These are phyloP conservation scores for Hyla sarda DNA, from an alignment of 2,113 vertebrate genomes.

Conservation along the genomic window DNA sequence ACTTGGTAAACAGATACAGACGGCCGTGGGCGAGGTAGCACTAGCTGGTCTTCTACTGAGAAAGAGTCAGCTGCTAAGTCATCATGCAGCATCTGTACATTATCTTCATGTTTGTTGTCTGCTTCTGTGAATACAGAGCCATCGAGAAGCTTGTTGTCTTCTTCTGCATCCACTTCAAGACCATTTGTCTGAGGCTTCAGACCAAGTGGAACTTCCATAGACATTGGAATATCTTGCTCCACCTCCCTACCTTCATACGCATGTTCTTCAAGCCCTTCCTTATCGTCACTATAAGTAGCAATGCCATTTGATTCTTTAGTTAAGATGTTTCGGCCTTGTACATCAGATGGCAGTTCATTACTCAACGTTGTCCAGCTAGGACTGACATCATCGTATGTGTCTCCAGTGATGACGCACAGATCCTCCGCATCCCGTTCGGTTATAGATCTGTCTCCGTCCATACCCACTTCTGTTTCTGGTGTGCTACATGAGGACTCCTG, in stretches of 20 bases:
- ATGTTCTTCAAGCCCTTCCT: not conserved
- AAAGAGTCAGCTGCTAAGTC: slow-evolving; percentile 30
- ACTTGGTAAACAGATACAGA: slow-evolving; percentile 61
- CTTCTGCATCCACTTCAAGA: not conserved
- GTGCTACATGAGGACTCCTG: slow-evolving; percentile 41
- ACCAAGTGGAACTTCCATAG: not conserved
- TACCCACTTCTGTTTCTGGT: slow-evolving; percentile 18
- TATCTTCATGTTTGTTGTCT: not conserved
- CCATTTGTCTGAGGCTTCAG: slow-evolving; percentile 34
- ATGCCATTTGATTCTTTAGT: slow-evolving; percentile 7
- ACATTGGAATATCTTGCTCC: not conserved
- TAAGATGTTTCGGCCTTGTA: not conserved
- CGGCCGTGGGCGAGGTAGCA: slow-evolving; percentile 1
- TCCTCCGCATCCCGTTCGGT: slow-evolving; percentile 11
- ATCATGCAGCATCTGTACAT: not conserved
- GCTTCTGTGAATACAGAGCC: not conserved
- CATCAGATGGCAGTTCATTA: not conserved
- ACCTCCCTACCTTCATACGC: not conserved
- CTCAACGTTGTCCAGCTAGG: not conserved
- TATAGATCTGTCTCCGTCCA: not conserved
- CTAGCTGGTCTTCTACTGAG: not conserved
- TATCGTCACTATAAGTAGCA: not conserved
- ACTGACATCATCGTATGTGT: slow-evolving; percentile 22
- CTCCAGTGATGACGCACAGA: not conserved
- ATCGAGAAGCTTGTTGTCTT: not conserved